phyloP scores from a whole-genome alignment of 2,113 vertebrate genomes.

The Candoia aspera region DNA sequence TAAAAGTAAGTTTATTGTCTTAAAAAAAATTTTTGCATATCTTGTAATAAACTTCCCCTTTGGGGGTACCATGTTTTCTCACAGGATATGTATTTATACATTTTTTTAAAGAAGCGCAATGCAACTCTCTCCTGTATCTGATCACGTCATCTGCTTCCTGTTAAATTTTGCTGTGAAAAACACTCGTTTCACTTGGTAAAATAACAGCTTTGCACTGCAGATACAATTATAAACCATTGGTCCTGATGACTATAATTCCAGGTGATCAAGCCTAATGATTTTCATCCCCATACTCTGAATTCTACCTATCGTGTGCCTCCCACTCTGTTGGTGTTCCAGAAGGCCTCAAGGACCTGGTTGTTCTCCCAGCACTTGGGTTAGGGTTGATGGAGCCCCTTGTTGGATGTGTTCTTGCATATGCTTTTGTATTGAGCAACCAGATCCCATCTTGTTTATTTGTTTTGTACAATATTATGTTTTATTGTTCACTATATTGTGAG shows the following conservation, averaged over 20 bases:
- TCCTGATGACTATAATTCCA: slow-evolving; percentile 18
- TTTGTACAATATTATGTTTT: background rate
- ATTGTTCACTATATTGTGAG: background rate
- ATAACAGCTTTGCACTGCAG: background rate
- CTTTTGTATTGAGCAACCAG: background rate
- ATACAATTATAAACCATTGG: slow-evolving; percentile 3
- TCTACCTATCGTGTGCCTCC: background rate
- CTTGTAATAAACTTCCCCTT: background rate
- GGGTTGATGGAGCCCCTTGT: background rate
- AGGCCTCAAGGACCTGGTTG: background rate
- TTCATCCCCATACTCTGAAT: background rate
- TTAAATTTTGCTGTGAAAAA: slow-evolving; percentile 4
- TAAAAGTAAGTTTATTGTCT: background rate
- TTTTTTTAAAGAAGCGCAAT: background rate
- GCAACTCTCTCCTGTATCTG: slow-evolving; percentile 4
- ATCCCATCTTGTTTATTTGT: background rate
- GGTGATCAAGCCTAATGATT: slow-evolving; percentile 2
- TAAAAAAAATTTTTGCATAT: background rate
- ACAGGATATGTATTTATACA: background rate
- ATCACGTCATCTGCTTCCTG: slow-evolving; percentile 8
- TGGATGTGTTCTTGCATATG: background rate
- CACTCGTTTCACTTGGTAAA: background rate
- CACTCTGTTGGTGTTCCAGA: background rate
- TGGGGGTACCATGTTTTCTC: background rate
- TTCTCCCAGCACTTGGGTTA: background rate